Base-by-base conservation (phyloP, 2,113 vertebrate species). In the Bombycilla garrulus region DNA sequence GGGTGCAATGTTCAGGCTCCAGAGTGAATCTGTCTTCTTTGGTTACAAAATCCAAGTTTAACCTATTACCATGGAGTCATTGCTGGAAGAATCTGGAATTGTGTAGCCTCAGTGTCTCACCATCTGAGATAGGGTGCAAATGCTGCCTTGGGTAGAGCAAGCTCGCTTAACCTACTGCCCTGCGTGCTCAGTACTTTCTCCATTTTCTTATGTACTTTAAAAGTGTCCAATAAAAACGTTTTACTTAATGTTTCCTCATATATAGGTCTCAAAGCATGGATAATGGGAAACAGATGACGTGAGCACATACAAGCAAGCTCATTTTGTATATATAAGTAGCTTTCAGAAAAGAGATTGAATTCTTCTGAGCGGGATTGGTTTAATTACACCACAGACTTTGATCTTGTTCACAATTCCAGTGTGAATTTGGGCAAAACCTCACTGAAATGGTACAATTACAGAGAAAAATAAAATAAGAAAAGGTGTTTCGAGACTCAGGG, bases 201-300 rank as follows among this genome's bases (percentile, higher is more conserved):
- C 65, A 15, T 86, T 95, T 95, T 91, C 80, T 83, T 44, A 58
- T 36, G 83, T 58, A 65, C 44, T 78, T 90, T 86, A 20, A 70
- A 95, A 93, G 58, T 65, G 23, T 50, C 84, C 87, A 94, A 87
- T 95, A 91, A 97, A 96, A 91, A 82, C 44, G 44, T 92, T 90
- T 91, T 91, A 82, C 89, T 92, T 89, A 72, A 89, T 69, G 62
- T 80, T 97, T 91, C 61, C 78, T 79, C 47, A 53, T 54, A 84
- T 89, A 72, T 31, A 85, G 70, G 42, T 92, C 89, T 95, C 84
- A 88, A 80, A 93, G 77, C 45, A 50, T 44, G 86, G 48, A 86
- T 94, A 96, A 94, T 58, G 66, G 74, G 54, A 95, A 97, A 91
- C 94, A 95, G 78, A 73, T 90, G 78, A 95, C 3, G 17, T 62